Conservation (phyloP, 2,113 vertebrate species). For the Dunckerocampus dactyliophorus region DNA sequence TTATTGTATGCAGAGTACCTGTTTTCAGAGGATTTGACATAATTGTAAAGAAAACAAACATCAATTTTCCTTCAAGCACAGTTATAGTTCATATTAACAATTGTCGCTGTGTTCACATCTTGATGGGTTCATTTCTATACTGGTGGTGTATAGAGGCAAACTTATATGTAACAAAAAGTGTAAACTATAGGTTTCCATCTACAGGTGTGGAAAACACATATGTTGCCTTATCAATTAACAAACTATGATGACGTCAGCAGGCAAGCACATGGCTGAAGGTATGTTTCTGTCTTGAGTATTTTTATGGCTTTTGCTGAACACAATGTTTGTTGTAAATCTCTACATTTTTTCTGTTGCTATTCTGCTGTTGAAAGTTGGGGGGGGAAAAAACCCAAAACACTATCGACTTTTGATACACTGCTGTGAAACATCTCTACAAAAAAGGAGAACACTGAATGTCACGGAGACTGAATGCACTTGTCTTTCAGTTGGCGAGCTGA, state of each 20-base stretch:
- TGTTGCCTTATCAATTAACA: constrained; percentile 70
- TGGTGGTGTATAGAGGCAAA: too few relatives aligned
- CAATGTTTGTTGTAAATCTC: not conserved
- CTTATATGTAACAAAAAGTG: not conserved
- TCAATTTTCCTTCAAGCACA: too few relatives aligned
- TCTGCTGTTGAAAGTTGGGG: not conserved
- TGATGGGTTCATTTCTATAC: too few relatives aligned
- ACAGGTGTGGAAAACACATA: constrained; percentile 78
- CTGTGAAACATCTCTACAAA: not conserved
- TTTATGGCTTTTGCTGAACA: not conserved
- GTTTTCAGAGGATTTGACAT: too few relatives aligned
- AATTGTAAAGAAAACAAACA: too few relatives aligned
- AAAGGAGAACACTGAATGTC: not conserved
- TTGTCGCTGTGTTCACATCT: too few relatives aligned
- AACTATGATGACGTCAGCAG: constrained; percentile 42
- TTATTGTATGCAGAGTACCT: too few relatives aligned
- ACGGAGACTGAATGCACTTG: too few relatives aligned
- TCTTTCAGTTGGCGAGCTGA: not conserved
- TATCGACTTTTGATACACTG: not conserved
- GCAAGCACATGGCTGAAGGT: constrained; percentile 34
- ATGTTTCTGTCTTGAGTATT: not conserved
- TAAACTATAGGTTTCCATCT: constrained; percentile 10
- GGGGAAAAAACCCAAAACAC: not conserved
- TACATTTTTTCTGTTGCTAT: not conserved
- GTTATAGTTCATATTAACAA: too few relatives aligned